phyloP scores from a whole-genome alignment of 2,888 invertebrate species.

The Agrochola macilenta region DNA sequence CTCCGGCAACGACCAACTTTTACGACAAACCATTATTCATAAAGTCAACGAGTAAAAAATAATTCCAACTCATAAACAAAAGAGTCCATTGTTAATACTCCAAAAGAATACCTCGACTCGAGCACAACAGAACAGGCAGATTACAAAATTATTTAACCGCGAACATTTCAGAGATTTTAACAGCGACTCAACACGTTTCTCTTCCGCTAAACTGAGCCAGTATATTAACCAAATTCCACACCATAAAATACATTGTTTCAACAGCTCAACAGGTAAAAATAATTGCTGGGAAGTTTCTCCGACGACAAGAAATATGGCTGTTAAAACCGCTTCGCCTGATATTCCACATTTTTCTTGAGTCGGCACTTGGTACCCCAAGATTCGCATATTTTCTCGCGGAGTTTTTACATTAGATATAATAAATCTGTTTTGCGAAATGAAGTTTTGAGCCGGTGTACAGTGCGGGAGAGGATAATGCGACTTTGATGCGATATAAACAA shows the following conservation, averaged over 20 bases:
- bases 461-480: constrained; percentile 61
- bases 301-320: constrained; percentile 71
- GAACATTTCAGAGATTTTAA: constrained; percentile 64
- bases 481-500: constrained; percentile 66
- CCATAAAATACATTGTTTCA: constrained; percentile 75
- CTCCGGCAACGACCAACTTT: constrained; percentile 44
- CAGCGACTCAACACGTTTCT: constrained; percentile 70
- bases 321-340: constrained; percentile 66
- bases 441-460: constrained; percentile 63
- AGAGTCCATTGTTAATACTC: constrained; percentile 45
- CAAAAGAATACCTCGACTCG: constrained; percentile 48
- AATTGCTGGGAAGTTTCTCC: constrained; percentile 71
- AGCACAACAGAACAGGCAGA: constrained; percentile 57
- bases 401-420: constrained; percentile 75
- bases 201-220: constrained; percentile 74
- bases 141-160: constrained; percentile 66
- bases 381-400: constrained; percentile 73
- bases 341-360: constrained; percentile 71
- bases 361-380: constrained; percentile 58
- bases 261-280: constrained; percentile 82
- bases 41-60: constrained; percentile 64
- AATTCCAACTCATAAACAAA: constrained; percentile 58
- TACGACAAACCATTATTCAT: constrained; percentile 57
- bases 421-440: constrained; percentile 76
- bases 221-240: constrained; percentile 77